Evolutionary conservation across 92 coral and sea anemone species (phyloP).

Genomic region (Bergia sp.): DNA sequence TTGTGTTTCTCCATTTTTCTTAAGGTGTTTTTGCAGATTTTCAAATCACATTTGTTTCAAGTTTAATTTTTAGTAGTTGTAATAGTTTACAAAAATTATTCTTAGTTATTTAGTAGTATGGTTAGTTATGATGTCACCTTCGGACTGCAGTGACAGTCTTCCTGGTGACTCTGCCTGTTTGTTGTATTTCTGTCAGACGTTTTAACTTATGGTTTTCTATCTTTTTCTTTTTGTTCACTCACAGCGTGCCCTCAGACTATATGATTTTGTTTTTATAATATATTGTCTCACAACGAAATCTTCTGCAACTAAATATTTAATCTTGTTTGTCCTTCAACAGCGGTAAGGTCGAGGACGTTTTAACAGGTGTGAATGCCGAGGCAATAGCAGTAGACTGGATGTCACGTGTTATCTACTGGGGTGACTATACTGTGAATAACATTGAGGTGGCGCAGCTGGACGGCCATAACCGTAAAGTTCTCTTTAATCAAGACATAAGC

Average conservation of each 20-base stretch:
- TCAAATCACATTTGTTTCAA: neutral
- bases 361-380: neutral
- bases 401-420: conserved; percentile 21
- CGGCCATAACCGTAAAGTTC: conserved; percentile 11
- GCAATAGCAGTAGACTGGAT: conserved; percentile 42
- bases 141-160: too few relatives aligned
- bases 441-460: conserved; percentile 36
- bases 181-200: too few relatives aligned
- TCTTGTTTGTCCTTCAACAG: neutral
- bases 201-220: neutral
- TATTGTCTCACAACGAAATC: too few relatives aligned
- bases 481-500: neutral
- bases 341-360: conserved; percentile 9
- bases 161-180: neutral
- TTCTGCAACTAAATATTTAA: too few relatives aligned
- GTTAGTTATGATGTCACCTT: too few relatives aligned
- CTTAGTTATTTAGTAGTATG: too few relatives aligned
- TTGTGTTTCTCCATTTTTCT: neutral
- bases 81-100: too few relatives aligned
- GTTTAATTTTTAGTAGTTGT: neutral
- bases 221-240: too few relatives aligned
- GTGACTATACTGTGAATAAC: neutral
- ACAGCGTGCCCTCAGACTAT: too few relatives aligned
- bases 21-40: neutral
- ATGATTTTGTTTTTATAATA: too few relatives aligned